Conservation (phyloP, 2,113 vertebrate species). For the Zapornia atra region DNA sequence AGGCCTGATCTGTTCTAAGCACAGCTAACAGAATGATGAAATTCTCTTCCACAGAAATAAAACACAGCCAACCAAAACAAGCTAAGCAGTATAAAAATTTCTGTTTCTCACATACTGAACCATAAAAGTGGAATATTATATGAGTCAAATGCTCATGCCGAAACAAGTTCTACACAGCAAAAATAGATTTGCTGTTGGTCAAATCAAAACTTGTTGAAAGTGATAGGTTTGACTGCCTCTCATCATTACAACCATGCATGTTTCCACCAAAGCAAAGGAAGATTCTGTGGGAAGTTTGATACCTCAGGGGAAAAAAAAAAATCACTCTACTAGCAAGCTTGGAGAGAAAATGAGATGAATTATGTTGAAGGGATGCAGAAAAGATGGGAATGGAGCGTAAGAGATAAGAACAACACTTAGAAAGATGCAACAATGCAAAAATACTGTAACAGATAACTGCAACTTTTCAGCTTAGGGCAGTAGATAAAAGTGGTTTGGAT, state of each 20-base stretch:
- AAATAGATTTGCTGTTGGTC: not conserved
- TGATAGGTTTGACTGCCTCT: not conserved
- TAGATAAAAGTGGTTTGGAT: not conserved
- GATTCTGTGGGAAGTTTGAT: not conserved
- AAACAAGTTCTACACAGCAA: not conserved
- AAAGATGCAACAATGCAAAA: not conserved
- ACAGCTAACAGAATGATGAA: not conserved
- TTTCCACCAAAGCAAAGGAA: not conserved
- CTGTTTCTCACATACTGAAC: not conserved
- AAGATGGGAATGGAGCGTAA: not conserved
- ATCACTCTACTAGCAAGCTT: no score
- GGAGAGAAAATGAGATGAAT: no score
- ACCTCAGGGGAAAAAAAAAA: not conserved
- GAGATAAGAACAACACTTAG: not conserved
- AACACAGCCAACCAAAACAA: not conserved
- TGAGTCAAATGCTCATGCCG: not conserved
- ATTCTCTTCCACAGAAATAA: not conserved
- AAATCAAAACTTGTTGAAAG: not conserved
- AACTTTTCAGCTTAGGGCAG: not conserved
- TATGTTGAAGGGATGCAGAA: not conserved
- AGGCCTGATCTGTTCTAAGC: not conserved
- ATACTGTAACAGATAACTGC: not conserved
- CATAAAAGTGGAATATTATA: not conserved
- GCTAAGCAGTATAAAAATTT: not conserved
- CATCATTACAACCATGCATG: not conserved